These are phyloP conservation scores for Hololepta plana DNA, from an alignment of 2,888 invertebrate genomes.

Conservation along the genomic window DNA sequence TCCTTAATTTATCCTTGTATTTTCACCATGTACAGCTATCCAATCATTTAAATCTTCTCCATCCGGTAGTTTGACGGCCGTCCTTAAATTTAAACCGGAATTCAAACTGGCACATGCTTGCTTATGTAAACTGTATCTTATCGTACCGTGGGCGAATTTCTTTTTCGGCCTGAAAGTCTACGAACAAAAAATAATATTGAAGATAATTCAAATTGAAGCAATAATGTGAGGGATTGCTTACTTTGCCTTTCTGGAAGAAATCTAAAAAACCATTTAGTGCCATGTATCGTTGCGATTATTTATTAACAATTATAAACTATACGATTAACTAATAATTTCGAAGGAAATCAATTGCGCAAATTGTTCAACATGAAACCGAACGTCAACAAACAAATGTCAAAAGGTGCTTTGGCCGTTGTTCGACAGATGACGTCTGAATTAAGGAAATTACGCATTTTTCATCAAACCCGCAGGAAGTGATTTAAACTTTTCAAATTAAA, in stretches of 20 bases:
- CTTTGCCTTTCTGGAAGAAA: constrained; percentile 64
- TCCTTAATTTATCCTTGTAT: not conserved
- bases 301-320: too few relatives aligned
- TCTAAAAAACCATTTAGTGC: constrained; percentile 53
- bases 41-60: constrained; percentile 79
- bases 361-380: too few relatives aligned
- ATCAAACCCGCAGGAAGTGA: too few relatives aligned
- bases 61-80: constrained; percentile 63
- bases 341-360: too few relatives aligned
- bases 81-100: constrained; percentile 70
- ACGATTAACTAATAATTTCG: too few relatives aligned
- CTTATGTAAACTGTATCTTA: constrained; percentile 73
- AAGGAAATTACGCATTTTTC: too few relatives aligned
- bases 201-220: constrained; percentile 6
- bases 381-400: too few relatives aligned
- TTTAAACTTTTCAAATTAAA: too few relatives aligned
- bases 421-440: too few relatives aligned
- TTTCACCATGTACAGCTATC: constrained; percentile 80
- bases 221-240: constrained; percentile 19
- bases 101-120: constrained; percentile 81
- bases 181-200: constrained; percentile 13
- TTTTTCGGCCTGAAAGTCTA: constrained; percentile 85
- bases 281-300: too few relatives aligned
- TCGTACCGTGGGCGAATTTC: constrained; percentile 69
- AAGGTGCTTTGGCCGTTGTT: too few relatives aligned